Percentiles rank a stretch among this genome's conserved stretches.
These are phyloP conservation scores for Clivina fossor DNA, from an alignment of 2,888 invertebrate species.

Conservation along the genomic window DNA sequence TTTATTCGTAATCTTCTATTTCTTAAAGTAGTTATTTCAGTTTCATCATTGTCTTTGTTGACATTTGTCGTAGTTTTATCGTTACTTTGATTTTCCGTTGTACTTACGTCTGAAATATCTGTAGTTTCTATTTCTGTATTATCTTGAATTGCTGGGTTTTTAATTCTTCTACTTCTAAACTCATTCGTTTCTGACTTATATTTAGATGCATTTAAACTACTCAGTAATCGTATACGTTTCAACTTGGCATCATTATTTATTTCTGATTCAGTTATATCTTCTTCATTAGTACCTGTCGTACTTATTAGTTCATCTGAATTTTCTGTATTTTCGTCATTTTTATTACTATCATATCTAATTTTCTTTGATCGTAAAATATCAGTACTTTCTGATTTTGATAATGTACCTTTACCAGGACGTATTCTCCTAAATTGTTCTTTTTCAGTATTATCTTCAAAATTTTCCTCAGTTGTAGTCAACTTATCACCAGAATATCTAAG, in stretches of 20 bases:
- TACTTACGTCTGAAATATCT: neutral
- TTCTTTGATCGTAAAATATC: conserved; percentile 23
- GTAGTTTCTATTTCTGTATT: conserved; percentile 1
- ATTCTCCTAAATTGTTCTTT: conserved; percentile 4
- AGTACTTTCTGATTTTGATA: conserved; percentile 23
- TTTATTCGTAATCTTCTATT: too few relatives aligned
- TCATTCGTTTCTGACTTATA: too few relatives aligned
- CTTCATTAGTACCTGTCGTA: neutral
- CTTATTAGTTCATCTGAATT: neutral
- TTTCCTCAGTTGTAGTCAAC: conserved; percentile 11
- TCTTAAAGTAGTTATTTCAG: too few relatives aligned
- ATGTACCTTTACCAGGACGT: conserved; percentile 6
- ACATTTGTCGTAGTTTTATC: neutral
- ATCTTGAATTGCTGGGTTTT: too few relatives aligned
- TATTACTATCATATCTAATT: neutral
- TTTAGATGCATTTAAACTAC: too few relatives aligned
- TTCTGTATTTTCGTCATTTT: conserved; percentile 14
- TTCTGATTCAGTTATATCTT: conserved; percentile 12
- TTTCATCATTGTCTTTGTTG: conserved; percentile 2
- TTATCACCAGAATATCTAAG: conserved; percentile 43
- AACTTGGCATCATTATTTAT: conserved; percentile 1
- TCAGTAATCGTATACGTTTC: neutral
- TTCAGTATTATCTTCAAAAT: conserved; percentile 10
- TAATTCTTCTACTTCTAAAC: too few relatives aligned
- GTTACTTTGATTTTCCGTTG: neutral